Evolutionary conservation across 2,888 invertebrate species (phyloP).

Genomic region (Meandrusa payeni): DNA sequence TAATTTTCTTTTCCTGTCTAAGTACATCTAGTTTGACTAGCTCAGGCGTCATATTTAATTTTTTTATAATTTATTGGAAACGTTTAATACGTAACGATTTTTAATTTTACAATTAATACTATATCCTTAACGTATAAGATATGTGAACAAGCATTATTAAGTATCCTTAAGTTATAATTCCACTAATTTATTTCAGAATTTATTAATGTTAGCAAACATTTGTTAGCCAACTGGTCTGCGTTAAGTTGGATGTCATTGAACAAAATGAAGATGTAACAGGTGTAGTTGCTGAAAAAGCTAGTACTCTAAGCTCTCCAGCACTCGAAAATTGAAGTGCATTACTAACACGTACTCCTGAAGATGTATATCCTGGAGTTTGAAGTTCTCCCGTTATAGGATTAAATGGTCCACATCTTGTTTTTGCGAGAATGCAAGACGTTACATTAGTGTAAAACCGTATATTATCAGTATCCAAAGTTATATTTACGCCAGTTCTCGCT

Average conservation of each 20-base stretch:
- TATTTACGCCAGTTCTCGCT: constrained; percentile 71
- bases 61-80: too few species aligned
- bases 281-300: constrained; percentile 75
- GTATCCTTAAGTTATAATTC: too few species aligned
- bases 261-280: constrained; percentile 78
- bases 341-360: constrained; percentile 57
- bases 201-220: constrained; percentile 68
- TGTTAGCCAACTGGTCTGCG: constrained; percentile 74
- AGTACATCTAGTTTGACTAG: too few species aligned
- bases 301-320: constrained; percentile 75
- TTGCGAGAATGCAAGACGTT: constrained; percentile 84
- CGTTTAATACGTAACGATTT: too few species aligned
- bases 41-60: too few species aligned
- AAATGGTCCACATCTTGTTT: constrained; percentile 80
- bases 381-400: constrained; percentile 85
- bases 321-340: constrained; percentile 81
- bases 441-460: constrained; percentile 82
- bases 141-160: too few species aligned
- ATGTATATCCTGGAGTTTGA: constrained; percentile 74
- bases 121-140: too few species aligned
- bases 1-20: too few species aligned
- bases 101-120: too few species aligned
- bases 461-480: constrained; percentile 71
- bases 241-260: constrained; percentile 68
- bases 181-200: too few species aligned